Conservation (phyloP, 2,797 vertebrate genomes). For the Cheirogaleus major region DNA sequence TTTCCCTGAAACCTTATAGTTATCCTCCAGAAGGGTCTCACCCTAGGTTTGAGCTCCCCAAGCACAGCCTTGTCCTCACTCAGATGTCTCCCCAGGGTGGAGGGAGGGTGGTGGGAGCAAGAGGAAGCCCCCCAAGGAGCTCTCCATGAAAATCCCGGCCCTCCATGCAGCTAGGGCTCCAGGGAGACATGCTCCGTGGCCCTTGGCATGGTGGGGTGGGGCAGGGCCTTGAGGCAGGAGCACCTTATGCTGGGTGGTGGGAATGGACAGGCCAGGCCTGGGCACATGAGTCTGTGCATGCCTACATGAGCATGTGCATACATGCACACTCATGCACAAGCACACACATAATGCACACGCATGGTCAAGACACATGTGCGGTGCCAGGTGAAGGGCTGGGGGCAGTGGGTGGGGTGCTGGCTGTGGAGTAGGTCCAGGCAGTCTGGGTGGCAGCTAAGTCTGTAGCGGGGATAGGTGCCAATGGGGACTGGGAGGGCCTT, state of each 20-base stretch:
- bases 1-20: background rate
- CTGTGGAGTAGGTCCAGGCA: background rate
- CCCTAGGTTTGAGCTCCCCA: background rate
- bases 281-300: background rate
- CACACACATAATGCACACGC: background rate
- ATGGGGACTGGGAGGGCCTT: background rate
- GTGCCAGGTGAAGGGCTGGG: background rate
- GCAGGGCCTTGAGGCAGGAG: background rate
- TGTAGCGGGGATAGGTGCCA: fast-evolving
- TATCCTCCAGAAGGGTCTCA: background rate
- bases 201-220: background rate
- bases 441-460: background rate
- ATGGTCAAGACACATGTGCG: background rate
- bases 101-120: background rate
- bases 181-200: background rate
- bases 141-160: background rate
- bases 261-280: background rate
- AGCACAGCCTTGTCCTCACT: background rate
- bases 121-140: background rate
- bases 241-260: background rate
- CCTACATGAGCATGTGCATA: background rate
- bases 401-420: fast-evolving
- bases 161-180: background rate
- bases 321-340: background rate
- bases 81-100: background rate